These are phyloP conservation scores for Dolomedes plantarius DNA, from an alignment of 2,888 invertebrate genomes.

Conservation along the genomic window DNA sequence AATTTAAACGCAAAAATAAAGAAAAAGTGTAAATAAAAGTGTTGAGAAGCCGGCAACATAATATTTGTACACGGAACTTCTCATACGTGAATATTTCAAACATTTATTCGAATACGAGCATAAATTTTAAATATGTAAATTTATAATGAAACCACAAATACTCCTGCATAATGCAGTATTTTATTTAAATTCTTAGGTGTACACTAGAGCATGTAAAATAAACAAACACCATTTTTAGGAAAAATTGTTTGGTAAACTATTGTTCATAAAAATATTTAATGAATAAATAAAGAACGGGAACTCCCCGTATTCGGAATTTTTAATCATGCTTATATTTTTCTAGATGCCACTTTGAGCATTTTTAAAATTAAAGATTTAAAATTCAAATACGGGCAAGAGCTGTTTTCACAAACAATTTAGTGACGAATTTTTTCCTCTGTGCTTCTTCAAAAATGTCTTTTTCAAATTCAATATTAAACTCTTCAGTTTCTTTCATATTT, in stretches of 20 bases:
- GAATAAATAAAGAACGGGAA: not conserved
- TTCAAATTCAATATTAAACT: conserved; percentile 5
- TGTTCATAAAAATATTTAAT: not conserved
- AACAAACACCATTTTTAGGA: not conserved
- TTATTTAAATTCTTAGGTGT: conserved; percentile 1
- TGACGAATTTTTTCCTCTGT: not conserved
- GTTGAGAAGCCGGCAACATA: no score
- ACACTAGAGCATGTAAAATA: not conserved
- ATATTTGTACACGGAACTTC: not conserved
- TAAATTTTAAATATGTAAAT: not conserved
- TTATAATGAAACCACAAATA: conserved; percentile 1
- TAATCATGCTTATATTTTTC: not conserved
- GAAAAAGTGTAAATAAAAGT: no score
- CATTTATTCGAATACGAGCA: not conserved
- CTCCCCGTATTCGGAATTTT: not conserved
- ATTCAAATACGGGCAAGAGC: not conserved
- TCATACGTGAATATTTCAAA: not conserved
- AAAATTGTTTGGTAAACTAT: not conserved
- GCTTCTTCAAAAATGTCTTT: not conserved
- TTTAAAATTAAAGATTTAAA: not conserved
- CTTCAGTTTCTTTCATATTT: not conserved
- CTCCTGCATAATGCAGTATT: not conserved
- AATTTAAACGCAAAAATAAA: no score
- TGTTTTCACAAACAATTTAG: not conserved
- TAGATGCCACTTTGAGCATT: not conserved